A percentile compares a stretch with the other conserved stretches of the same genome.
These are phyloP conservation scores for Germaria angustata DNA, from an alignment of 2,888 invertebrate species.

Conservation along the genomic window DNA sequence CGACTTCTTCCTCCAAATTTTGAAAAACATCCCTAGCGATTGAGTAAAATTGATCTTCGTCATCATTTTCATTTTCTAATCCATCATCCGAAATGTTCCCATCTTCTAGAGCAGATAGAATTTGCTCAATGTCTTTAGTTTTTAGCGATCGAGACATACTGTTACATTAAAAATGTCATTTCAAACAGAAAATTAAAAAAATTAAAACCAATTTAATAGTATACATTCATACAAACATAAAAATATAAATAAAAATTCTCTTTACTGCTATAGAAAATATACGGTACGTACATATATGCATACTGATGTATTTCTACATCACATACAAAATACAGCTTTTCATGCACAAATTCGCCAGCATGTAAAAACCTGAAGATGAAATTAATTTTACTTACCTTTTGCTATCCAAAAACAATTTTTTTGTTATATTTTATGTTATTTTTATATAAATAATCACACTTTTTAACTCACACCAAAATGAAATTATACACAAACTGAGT, in stretches of 20 bases:
- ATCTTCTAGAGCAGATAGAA: slow-evolving; percentile 6
- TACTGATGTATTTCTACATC: slow-evolving; percentile 9
- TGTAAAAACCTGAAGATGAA: neutral
- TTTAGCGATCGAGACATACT: slow-evolving; percentile 4
- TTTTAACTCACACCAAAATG: neutral
- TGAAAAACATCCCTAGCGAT: neutral
- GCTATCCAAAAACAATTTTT: slow-evolving; percentile 19
- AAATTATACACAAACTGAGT: neutral
- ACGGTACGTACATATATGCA: neutral
- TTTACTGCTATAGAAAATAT: neutral
- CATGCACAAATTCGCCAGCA: neutral
- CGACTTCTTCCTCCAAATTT: neutral
- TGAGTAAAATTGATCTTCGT: neutral
- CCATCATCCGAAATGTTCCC: slow-evolving; percentile 6
- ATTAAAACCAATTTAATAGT: neutral
- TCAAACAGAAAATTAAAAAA: too few species aligned
- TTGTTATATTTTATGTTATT: neutral
- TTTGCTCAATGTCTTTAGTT: neutral
- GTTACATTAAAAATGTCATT: neutral
- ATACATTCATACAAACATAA: too few species aligned
- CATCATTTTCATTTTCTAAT: slow-evolving; percentile 11
- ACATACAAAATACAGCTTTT: neutral
- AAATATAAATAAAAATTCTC: too few species aligned
- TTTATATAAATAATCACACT: slow-evolving; percentile 5
- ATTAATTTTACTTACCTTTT: neutral